These are phyloP conservation scores for Porites rus DNA, from an alignment of 92 coral and sea anemone genomes.

Conservation along the genomic window DNA sequence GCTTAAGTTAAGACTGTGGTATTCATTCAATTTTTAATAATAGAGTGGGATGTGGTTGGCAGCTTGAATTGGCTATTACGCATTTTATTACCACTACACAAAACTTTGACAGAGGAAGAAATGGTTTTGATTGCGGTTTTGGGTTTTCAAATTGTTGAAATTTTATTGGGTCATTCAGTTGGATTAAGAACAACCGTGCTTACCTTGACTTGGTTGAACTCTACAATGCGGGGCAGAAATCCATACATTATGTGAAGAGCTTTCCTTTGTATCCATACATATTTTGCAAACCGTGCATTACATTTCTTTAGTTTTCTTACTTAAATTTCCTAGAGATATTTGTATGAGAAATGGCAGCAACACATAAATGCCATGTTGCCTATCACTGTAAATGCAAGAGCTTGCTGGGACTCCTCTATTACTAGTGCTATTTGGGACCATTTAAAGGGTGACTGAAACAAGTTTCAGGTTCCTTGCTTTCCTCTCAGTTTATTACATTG, in stretches of 20 bases:
- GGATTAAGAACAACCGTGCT: not conserved
- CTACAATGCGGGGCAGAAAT: not conserved
- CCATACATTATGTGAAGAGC: not conserved
- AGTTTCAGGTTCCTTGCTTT: slow-evolving; percentile 2
- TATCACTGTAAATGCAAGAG: not conserved
- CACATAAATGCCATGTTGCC: not conserved
- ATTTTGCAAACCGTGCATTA: not conserved
- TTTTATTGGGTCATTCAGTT: not conserved
- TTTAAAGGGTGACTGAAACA: slow-evolving; percentile 13
- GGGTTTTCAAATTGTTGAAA: not conserved
- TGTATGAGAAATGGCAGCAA: not conserved
- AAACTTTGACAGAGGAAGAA: too few relatives aligned
- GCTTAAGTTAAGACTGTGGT: too few relatives aligned
- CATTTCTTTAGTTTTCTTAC: not conserved
- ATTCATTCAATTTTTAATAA: too few relatives aligned
- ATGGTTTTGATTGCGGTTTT: too few relatives aligned
- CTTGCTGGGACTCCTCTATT: slow-evolving; percentile 12
- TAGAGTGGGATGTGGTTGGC: too few relatives aligned
- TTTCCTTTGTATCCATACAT: not conserved
- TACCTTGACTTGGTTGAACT: slow-evolving; percentile 2
- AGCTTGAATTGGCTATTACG: too few relatives aligned
- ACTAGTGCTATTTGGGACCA: slow-evolving; percentile 13
- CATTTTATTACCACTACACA: too few relatives aligned
- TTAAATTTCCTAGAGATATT: not conserved
- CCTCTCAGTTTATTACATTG: not conserved